Evolutionary conservation across 1,140 invertebrate genomes (phyloP).

Genomic region (Tribolium castaneum): DNA sequence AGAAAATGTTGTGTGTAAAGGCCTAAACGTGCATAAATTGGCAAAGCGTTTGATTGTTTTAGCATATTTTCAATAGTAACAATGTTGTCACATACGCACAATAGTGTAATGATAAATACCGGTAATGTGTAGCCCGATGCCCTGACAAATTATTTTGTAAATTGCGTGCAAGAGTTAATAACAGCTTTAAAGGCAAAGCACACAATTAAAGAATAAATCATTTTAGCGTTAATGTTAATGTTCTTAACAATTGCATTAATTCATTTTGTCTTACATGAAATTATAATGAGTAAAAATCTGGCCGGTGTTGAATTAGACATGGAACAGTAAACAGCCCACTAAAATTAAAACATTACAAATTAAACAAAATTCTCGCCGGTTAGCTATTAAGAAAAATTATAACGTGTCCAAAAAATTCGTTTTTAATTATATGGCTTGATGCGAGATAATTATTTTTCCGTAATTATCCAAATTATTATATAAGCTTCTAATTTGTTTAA

Average conservation of each 20-base stretch:
- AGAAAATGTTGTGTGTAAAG: too few relatives aligned
- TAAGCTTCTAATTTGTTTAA: constrained; percentile 30
- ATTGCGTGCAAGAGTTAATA: constrained; percentile 3
- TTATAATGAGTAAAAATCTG: constrained; percentile 22
- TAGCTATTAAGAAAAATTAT: constrained; percentile 25
- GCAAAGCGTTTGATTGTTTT: too few relatives aligned
- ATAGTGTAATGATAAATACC: neutral
- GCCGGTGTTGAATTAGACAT: constrained; percentile 8
- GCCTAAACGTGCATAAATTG: too few relatives aligned
- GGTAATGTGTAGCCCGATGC: neutral
- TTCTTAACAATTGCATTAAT: constrained; percentile 31
- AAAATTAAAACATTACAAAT: constrained; percentile 27
- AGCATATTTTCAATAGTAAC: too few relatives aligned
- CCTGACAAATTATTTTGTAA: constrained; percentile 24
- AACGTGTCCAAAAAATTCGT: constrained; percentile 28
- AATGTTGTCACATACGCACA: too few relatives aligned
- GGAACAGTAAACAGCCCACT: constrained; percentile 24
- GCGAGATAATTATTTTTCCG: constrained; percentile 22
- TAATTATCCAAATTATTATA: constrained; percentile 26
- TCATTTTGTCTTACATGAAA: constrained; percentile 29
- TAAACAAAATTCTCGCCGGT: constrained; percentile 30
- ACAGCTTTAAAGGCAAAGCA: neutral
- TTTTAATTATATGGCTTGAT: constrained; percentile 24
- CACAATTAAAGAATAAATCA: constrained; percentile 26
- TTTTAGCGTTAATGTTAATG: constrained; percentile 5